A percentile compares a stretch with the other conserved stretches of the same genome.
phyloP scores from a whole-genome alignment of 2,888 invertebrate genomes.

The Cheilosia scutellata region DNA sequence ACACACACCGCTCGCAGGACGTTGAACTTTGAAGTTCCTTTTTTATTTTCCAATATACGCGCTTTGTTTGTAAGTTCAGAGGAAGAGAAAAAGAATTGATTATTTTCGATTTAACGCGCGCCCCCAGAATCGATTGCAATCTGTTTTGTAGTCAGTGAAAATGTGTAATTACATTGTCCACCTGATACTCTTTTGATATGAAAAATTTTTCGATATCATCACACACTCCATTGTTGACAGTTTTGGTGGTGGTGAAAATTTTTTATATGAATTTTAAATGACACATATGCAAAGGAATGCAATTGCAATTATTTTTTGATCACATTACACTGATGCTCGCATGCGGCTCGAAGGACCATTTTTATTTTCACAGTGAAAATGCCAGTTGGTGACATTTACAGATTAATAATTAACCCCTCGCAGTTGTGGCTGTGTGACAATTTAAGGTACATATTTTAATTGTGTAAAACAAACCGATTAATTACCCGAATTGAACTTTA shows the following conservation, averaged over 20 bases:
- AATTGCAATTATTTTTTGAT: not conserved
- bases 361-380: too few species aligned
- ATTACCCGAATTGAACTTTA: too few species aligned
- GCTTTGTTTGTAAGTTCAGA: too few species aligned
- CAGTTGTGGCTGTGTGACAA: too few species aligned
- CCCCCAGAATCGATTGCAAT: conserved; percentile 18
- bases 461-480: too few species aligned
- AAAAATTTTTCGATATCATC: conserved; percentile 13
- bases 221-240: not conserved
- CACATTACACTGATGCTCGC: too few species aligned
- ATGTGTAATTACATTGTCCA: conserved; percentile 10
- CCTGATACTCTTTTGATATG: conserved; percentile 15
- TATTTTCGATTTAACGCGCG: not conserved
- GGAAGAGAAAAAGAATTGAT: not conserved
- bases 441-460: too few species aligned
- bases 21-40: conserved; percentile 38
- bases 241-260: not conserved
- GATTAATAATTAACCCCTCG: too few species aligned
- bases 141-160: not conserved
- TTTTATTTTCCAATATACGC: too few species aligned
- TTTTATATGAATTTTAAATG: not conserved
- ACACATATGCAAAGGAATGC: not conserved
- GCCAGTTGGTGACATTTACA: too few species aligned
- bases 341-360: too few species aligned
- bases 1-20: conserved; percentile 14